Evolutionary conservation across 2,888 invertebrate genomes (phyloP).

Genomic region (Gandaritis pyraliata): DNA sequence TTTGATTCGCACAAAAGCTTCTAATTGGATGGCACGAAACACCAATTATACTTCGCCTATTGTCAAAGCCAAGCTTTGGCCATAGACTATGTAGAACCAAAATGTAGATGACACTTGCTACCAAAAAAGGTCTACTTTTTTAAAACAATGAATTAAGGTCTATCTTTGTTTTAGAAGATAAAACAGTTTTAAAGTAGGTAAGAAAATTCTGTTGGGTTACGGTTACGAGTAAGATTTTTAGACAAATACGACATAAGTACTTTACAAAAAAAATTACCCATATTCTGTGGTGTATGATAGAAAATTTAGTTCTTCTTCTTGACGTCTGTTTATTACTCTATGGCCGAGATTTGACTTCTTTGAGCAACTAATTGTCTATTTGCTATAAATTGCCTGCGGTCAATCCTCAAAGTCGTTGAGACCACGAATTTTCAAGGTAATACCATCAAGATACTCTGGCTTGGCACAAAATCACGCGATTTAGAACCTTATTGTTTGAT

Average conservation of each 20-base stretch:
- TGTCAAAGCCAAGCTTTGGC: constrained; percentile 41
- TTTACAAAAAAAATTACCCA: too few relatives aligned
- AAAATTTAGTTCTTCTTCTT: too few relatives aligned
- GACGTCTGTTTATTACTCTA: constrained; percentile 1
- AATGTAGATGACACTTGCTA: background rate
- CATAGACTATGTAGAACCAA: background rate
- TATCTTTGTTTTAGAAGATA: too few relatives aligned
- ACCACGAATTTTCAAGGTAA: constrained; percentile 65
- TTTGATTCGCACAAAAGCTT: constrained; percentile 33
- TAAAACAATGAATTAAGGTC: too few relatives aligned
- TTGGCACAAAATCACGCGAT: constrained; percentile 38
- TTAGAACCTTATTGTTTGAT: constrained; percentile 6
- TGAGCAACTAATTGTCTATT: constrained; percentile 45
- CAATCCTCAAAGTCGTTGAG: constrained; percentile 66
- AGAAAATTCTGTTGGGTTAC: too few relatives aligned
- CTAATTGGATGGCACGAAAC: constrained; percentile 39
- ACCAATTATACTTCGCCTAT: constrained; percentile 37
- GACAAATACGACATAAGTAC: too few relatives aligned
- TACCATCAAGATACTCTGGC: constrained; percentile 13
- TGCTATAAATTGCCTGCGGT: constrained; percentile 54
- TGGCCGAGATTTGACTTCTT: constrained; percentile 17
- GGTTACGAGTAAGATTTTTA: too few relatives aligned
- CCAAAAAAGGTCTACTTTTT: too few relatives aligned
- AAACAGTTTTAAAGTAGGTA: too few relatives aligned
- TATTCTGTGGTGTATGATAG: too few relatives aligned